Evolutionary conservation across 2,113 vertebrate genomes (phyloP).

Genomic region (Lophura nycthemera): DNA sequence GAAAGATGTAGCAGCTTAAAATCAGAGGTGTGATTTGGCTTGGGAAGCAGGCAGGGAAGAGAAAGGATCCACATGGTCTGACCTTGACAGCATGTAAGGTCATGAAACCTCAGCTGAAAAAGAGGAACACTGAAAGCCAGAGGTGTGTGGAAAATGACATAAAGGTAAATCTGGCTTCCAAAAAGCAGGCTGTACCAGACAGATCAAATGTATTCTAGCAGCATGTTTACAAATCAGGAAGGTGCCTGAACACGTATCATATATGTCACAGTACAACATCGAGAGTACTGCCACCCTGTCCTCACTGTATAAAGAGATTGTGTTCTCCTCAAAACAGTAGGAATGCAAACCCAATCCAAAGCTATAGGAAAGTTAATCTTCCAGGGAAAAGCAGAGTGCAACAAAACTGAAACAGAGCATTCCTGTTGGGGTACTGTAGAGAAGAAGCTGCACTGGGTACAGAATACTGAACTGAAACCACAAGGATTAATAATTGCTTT

Average conservation of each 20-base stretch:
- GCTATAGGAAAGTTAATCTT: background rate
- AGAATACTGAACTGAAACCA: background rate
- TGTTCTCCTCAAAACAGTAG: background rate
- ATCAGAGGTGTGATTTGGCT: background rate
- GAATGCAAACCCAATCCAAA: background rate
- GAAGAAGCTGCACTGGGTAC: background rate
- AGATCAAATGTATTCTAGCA: background rate
- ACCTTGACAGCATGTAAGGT: background rate
- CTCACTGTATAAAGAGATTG: background rate
- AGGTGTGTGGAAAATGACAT: background rate
- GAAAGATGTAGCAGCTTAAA: background rate
- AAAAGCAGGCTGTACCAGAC: background rate
- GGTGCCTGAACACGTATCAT: background rate
- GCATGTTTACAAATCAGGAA: background rate
- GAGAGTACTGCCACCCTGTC: background rate
- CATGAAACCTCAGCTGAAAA: background rate
- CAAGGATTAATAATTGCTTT: background rate
- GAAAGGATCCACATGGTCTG: background rate
- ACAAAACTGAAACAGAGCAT: background rate
- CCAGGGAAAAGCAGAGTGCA: background rate
- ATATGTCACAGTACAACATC: background rate
- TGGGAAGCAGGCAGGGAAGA: background rate
- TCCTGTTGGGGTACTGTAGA: background rate
- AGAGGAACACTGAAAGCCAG: background rate
- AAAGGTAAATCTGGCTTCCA: background rate